Evolutionary conservation across 2,113 vertebrate genomes (phyloP).

Genomic region (Xenopus laevis): DNA sequence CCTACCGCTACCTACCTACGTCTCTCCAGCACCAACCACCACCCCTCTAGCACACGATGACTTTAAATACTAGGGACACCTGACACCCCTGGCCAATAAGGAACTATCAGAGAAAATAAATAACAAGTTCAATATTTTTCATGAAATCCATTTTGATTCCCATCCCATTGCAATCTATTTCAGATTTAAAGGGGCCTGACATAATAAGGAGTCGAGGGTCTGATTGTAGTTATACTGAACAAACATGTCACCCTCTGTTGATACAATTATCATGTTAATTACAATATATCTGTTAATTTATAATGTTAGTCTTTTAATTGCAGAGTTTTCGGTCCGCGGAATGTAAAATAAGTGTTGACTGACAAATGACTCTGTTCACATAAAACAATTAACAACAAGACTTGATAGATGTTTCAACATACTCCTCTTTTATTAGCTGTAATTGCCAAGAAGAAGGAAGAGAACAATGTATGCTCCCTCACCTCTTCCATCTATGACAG

Average conservation of each 20-base stretch:
- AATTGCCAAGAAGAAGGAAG: slow-evolving; percentile 3
- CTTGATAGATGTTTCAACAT: not conserved
- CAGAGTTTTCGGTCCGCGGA: not conserved
- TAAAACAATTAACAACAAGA: slow-evolving; percentile 4
- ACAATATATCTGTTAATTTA: not conserved
- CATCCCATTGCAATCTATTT: no score
- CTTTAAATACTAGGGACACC: no score
- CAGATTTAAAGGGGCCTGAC: no score
- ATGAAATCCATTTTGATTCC: no score
- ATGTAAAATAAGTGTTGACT: slow-evolving; percentile 5
- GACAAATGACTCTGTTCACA: slow-evolving; percentile 1
- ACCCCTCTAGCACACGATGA: no score
- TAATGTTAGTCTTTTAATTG: slow-evolving; percentile 4
- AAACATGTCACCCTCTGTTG: not conserved
- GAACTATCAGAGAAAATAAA: no score
- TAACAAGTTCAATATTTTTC: no score
- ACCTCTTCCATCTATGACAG: not conserved
- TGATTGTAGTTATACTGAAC: no score
- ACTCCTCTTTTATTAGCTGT: not conserved
- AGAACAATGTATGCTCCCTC: not conserved
- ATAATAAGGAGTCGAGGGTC: no score
- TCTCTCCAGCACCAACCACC: no score
- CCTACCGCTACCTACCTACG: no score
- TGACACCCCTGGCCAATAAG: no score
- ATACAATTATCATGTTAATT: not conserved